Evolutionary conservation across 37 sponge, comb jelly and placozoan genomes (phyloP).

Genomic region (Aplysina aerophoba): DNA sequence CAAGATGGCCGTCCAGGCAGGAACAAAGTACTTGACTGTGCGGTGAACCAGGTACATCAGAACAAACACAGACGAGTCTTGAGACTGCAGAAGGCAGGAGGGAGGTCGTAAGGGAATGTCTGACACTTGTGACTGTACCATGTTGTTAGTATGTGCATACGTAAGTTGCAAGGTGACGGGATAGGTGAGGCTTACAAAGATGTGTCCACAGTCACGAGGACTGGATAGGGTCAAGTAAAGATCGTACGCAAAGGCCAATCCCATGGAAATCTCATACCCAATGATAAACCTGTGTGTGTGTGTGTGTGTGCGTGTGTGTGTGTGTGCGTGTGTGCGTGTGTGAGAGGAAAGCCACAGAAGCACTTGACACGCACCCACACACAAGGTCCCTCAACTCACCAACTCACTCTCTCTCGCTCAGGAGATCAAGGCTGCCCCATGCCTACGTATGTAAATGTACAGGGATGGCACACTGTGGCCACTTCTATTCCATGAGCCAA

Average conservation of each 20-base stretch:
- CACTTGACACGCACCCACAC: constrained; percentile 7
- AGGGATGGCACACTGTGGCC: too few relatives aligned
- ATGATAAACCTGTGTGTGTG: constrained; percentile 42
- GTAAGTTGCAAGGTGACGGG: too few relatives aligned
- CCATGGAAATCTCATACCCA: constrained; percentile 58
- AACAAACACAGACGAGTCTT: not conserved
- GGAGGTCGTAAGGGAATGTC: not conserved
- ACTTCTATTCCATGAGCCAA: too few relatives aligned
- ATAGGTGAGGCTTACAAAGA: constrained; percentile 7
- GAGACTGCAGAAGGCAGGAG: not conserved
- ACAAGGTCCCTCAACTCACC: not conserved
- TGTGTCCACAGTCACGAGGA: constrained; percentile 3
- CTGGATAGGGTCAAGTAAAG: constrained; percentile 45
- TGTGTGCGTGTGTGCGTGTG: not conserved
- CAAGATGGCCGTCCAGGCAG: constrained; percentile 15
- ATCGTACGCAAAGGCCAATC: constrained; percentile 60
- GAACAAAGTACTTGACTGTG: constrained; percentile 29
- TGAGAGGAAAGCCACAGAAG: too few relatives aligned
- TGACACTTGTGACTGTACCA: not conserved
- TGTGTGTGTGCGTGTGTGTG: not conserved
- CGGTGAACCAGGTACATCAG: constrained; percentile 11
- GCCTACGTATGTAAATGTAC: too few relatives aligned
- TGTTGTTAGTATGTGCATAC: not conserved
- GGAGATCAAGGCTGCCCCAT: too few relatives aligned
- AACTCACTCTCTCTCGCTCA: not conserved